Percentiles rank a stretch among this genome's conserved stretches.
Conservation (phyloP, 2,113 vertebrate species). For the Poecilia latipinna region DNA sequence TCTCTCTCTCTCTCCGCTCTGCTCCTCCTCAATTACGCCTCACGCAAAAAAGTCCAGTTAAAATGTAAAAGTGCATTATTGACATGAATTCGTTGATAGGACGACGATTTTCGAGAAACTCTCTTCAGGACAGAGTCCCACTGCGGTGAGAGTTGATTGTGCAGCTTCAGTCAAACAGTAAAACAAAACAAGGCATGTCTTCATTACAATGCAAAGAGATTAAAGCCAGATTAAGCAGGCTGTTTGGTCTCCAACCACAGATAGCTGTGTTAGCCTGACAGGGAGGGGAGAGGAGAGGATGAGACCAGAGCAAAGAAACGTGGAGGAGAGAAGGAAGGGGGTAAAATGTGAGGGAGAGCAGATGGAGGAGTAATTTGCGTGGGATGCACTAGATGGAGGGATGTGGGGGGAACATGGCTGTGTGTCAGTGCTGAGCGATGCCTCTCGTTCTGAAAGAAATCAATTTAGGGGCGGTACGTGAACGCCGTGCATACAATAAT, state of each 20-base stretch:
- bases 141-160: constrained; percentile 56
- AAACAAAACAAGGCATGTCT: constrained; percentile 83
- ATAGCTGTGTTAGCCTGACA: constrained; percentile 66
- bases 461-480: constrained; percentile 80
- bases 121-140: constrained; percentile 55
- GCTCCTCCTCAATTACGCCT: constrained; percentile 52
- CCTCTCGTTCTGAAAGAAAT: constrained; percentile 82
- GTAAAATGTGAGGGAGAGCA: constrained; percentile 69
- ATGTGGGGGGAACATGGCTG: constrained; percentile 76
- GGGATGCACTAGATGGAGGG: constrained; percentile 77
- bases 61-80: constrained; percentile 69
- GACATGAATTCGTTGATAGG: constrained; percentile 78
- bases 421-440: constrained; percentile 80
- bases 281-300: constrained; percentile 42
- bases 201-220: constrained; percentile 83
- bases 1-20: constrained; percentile 14
- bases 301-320: constrained; percentile 30
- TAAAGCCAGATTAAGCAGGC: constrained; percentile 80
- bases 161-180: constrained; percentile 76
- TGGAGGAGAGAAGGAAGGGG: constrained; percentile 47
- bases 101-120: constrained; percentile 72
- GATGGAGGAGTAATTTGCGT: constrained; percentile 83
- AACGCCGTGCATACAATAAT: constrained; percentile 83
- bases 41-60: constrained; percentile 63
- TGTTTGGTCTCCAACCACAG: constrained; percentile 62